These are phyloP conservation scores for Chaenogobius annularis DNA, from an alignment of 2,113 vertebrate genomes.

Conservation along the genomic window DNA sequence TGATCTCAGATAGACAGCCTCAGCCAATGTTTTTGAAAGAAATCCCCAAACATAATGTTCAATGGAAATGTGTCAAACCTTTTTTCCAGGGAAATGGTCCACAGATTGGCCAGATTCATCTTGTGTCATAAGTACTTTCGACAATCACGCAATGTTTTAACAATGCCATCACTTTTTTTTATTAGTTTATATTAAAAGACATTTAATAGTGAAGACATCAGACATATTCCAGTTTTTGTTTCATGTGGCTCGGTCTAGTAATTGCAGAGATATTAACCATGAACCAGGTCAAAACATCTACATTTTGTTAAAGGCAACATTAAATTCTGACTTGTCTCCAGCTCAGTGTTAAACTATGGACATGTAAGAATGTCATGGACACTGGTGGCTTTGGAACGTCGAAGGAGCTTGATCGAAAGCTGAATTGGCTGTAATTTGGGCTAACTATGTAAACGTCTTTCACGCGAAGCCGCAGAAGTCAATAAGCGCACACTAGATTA, in stretches of 20 bases:
- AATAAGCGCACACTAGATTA: conserved; percentile 58
- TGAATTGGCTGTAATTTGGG: conserved; percentile 47
- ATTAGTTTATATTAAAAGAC: neutral
- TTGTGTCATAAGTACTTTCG: neutral
- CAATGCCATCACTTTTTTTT: neutral
- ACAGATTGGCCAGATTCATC: no score
- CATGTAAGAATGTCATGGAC: neutral
- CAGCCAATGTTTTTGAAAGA: neutral
- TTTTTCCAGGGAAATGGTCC: neutral
- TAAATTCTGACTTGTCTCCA: neutral
- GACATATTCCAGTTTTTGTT: neutral
- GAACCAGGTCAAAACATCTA: neutral
- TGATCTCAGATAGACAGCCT: neutral
- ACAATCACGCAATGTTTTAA: neutral
- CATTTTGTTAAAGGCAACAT: neutral
- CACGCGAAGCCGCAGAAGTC: conserved; percentile 54
- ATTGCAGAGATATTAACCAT: neutral
- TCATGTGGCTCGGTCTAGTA: neutral
- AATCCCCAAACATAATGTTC: neutral
- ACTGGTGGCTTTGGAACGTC: neutral
- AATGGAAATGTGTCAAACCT: no score
- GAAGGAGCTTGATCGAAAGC: conserved; percentile 41
- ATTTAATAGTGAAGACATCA: no score
- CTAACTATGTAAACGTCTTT: conserved; percentile 45
- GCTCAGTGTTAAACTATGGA: neutral